These are phyloP conservation scores for Linurgus olivaceus DNA, from an alignment of 2,797 vertebrate genomes.

Conservation along the genomic window DNA sequence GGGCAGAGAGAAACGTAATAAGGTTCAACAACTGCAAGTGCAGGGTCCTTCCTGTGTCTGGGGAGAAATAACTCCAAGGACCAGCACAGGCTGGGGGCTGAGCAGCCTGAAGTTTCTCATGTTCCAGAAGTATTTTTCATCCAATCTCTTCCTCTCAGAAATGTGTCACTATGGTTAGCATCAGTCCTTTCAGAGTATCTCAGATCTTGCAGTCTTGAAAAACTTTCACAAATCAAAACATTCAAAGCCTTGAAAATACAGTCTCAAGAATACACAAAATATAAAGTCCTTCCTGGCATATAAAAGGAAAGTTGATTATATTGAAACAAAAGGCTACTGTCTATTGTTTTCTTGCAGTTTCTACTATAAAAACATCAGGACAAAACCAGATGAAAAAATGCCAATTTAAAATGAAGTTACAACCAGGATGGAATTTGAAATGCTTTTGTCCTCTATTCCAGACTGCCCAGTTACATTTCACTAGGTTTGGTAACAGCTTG, in stretches of 20 bases:
- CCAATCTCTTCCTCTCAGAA: background rate
- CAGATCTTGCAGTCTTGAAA: background rate
- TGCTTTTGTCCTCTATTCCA: background rate
- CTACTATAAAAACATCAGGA: background rate
- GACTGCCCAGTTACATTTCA: background rate
- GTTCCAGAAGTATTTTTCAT: background rate
- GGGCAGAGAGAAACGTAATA: background rate
- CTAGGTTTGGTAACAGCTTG: background rate
- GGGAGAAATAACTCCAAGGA: background rate
- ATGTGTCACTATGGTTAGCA: accelerated
- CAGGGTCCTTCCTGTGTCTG: background rate
- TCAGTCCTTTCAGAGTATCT: background rate
- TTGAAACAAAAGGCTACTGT: background rate
- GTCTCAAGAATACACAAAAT: background rate
- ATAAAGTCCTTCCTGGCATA: background rate
- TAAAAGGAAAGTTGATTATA: background rate
- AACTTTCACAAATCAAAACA: background rate
- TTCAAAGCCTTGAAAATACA: background rate
- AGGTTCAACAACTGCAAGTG: background rate
- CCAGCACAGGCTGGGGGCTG: background rate
- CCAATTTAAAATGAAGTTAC: background rate
- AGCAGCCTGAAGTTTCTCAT: background rate
- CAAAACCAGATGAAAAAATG: background rate
- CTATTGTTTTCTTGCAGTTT: background rate
- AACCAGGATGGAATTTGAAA: background rate